Base-by-base conservation (phyloP, 2,888 invertebrate genomes). In the Vesta saturnalis region DNA sequence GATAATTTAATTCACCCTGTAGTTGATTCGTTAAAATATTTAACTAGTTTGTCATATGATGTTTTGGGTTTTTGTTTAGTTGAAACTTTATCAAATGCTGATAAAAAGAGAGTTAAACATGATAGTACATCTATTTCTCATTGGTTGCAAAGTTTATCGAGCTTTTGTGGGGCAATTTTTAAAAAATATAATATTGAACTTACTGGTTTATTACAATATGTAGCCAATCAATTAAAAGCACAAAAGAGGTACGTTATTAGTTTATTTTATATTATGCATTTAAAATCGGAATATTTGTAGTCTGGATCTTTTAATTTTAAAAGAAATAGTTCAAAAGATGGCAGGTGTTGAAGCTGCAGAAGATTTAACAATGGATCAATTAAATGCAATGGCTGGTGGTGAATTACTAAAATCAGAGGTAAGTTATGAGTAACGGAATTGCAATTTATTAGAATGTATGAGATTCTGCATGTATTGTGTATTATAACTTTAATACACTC, bases 321-420 rank as follows among this genome's bases (percentile, higher is more conserved):
- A 98, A 83, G 99, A 99, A 86, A 94, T 99, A 74, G 95, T 99
- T 49, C 96, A 97, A 85, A 99, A 98, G 87, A 99, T 99, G 99
- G 96, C 97, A 0, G 99, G 99, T 0, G 96, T 99, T 63, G 99
- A 99, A 85, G 93, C 97, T 0, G 93, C 94, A 0, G 97, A 97
- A 82, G 97, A 97, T 85, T 93, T 98, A 88, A 99, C 99, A 0
- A 88, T 92, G 18, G 98, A 99, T 79, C 99, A 99, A 81, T 85
- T 99, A 62, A 96, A 96, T 80, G 98, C 99, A 0, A 94, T 99
- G 92, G 93, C 95, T 62, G 99, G 99, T 6, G 99, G 99, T 0
- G 99, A 99, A 85, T 85, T 97, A 57, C 87, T 99, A 1, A 91
- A 95, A 80, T 94, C 95, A 77, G 99, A 99, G 89, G 96, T 95